Base-by-base conservation (phyloP, 2,888 invertebrate species). In the Heliconius aoede region DNA sequence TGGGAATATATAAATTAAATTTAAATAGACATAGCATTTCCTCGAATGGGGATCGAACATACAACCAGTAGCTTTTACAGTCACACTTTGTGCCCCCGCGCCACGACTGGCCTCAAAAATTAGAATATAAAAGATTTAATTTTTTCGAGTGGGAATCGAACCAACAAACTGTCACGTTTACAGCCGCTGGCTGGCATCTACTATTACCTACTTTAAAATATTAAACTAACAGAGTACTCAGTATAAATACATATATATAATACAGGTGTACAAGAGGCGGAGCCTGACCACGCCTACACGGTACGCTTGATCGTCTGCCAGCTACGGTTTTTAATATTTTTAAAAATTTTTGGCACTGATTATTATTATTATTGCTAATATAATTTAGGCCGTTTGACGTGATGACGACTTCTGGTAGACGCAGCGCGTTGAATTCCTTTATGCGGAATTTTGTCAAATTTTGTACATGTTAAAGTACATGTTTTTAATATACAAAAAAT, bases 211-310 rank as follows among this genome's bases (percentile, higher is more conserved):
- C 36, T 46, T 46, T 46, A 46, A 46, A 46, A 46, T 46, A 46
- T 21, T 46, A 46, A 46, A 46, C 46, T 46, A 46, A 46, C 46
- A 46, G 18, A 46, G 18, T 46, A 46, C 46, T 18, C 3, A 46
- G 9, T 8, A 30, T 62, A 62, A 4, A 62, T 62, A 62, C 7
- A 58, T 13, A 24, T 62, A 64, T 15, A n/a, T 64, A 51, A 30
- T 64, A 62, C 77, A 74, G 77, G 73, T 77, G 73, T 71, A 64
- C 62, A 3, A 69, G 32, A 62, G 77, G 77, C 77, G 77, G 69
- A 74, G 69, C 74, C 60, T 28, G 61, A 61, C 62, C 77, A 77
- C 77, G 77, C 77, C 77, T 32, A 62, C 69, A 32, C 62, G 60
- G 60, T 62, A 62, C 68, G 64, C 69, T 73, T 64, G 73, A 69